Conservation (phyloP, 2,888 invertebrate species). For the Taenaris catops region DNA sequence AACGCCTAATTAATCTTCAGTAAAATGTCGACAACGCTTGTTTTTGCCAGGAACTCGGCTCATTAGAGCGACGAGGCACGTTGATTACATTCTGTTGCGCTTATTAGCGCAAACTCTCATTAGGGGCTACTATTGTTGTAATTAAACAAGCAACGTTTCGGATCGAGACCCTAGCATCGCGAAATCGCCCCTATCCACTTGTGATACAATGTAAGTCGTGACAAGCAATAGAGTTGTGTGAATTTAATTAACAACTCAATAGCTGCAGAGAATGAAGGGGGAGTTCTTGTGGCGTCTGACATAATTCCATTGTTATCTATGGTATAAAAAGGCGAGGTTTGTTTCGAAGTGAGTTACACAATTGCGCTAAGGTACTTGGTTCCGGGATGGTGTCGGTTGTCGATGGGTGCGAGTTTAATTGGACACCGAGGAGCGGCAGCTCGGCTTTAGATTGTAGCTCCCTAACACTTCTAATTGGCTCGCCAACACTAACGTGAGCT, state of each 20-base stretch:
- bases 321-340: constrained; percentile 64
- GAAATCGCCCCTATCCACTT: constrained; percentile 43
- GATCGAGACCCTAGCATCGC: constrained; percentile 35
- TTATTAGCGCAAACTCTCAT: constrained; percentile 79
- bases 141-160: constrained; percentile 70
- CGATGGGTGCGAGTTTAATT: constrained; percentile 61
- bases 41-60: constrained; percentile 76
- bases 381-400: constrained; percentile 32
- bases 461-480: constrained; percentile 73
- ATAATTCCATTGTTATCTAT: constrained; percentile 70
- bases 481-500: constrained; percentile 60
- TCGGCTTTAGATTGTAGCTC: constrained; percentile 31
- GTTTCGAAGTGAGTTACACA: constrained; percentile 73
- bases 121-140: constrained; percentile 79
- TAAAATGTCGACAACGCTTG: constrained; percentile 70
- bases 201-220: constrained; percentile 36
- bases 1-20: constrained; percentile 74
- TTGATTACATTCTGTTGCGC: constrained; percentile 79
- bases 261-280: constrained; percentile 58
- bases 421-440: constrained; percentile 45
- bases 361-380: constrained; percentile 57
- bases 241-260: constrained; percentile 78
- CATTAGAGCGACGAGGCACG: constrained; percentile 77
- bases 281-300: constrained; percentile 67
- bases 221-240: constrained; percentile 44